phyloP scores from a whole-genome alignment of 92 coral and sea anemone genomes.

The Epizoanthus stellaris region DNA sequence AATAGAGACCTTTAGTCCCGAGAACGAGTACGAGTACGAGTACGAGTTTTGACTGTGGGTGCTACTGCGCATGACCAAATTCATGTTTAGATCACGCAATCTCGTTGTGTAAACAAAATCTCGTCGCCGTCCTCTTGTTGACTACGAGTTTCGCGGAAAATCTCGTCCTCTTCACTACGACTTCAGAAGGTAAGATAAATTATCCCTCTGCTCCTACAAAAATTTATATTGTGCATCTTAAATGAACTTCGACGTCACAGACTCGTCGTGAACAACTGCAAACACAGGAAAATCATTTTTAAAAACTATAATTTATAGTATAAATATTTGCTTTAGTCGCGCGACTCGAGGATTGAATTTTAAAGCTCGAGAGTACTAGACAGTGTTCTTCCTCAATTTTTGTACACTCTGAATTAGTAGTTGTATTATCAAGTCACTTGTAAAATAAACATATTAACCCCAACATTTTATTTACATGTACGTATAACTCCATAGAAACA shows the following conservation, averaged over 20 bases:
- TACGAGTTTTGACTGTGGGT: too few relatives aligned
- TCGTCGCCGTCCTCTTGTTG: constrained; percentile 36
- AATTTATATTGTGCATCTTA: neutral
- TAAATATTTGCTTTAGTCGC: neutral
- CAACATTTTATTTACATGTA: too few relatives aligned
- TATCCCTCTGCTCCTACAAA: neutral
- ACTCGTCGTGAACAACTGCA: too few relatives aligned
- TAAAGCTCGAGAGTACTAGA: too few relatives aligned
- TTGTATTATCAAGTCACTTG: too few relatives aligned
- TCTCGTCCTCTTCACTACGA: constrained; percentile 45
- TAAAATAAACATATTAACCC: too few relatives aligned
- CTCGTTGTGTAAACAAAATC: constrained; percentile 35
- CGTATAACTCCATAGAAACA: too few relatives aligned
- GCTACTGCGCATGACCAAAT: too few relatives aligned
- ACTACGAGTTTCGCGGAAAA: constrained; percentile 30
- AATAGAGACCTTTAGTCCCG: too few relatives aligned
- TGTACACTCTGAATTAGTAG: too few relatives aligned
- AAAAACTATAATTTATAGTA: neutral
- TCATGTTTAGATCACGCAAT: neutral
- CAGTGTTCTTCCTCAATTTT: neutral
- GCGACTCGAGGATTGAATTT: too few relatives aligned
- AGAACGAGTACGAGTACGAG: too few relatives aligned
- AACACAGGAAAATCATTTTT: neutral
- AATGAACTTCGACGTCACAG: neutral
- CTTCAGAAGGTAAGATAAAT: constrained; percentile 4